Percentiles rank a stretch among this genome's conserved stretches.
Evolutionary conservation across 2,888 invertebrate species (phyloP).

Genomic region (Phaedon cochleariae): DNA sequence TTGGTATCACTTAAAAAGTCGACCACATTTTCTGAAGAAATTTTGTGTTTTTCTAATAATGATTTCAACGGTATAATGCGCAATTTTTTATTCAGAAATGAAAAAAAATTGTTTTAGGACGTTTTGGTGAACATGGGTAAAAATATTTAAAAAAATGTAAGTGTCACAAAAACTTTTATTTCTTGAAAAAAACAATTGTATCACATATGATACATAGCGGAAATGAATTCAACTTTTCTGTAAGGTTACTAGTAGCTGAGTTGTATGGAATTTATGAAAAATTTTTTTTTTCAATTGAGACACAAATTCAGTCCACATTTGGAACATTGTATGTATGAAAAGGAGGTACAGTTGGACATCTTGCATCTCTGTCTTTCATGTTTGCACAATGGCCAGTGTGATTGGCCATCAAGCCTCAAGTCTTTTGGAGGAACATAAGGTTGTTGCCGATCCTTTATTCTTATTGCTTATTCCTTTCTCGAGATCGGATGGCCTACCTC

Average conservation of each 20-base stretch:
- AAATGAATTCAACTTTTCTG: constrained; percentile 3
- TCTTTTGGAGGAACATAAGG: constrained; percentile 26
- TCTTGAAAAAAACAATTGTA: constrained; percentile 3
- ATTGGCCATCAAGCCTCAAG: constrained; percentile 25
- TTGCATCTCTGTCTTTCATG: constrained; percentile 29
- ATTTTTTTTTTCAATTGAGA: background rate
- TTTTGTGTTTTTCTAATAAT: too few relatives aligned
- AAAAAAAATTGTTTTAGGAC: too few relatives aligned
- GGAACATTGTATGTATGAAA: constrained; percentile 25
- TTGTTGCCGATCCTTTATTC: constrained; percentile 22
- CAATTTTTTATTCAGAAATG: too few relatives aligned
- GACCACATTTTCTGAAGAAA: too few relatives aligned
- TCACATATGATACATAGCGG: constrained; percentile 12
- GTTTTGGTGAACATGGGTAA: too few relatives aligned
- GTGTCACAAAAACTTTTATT: background rate
- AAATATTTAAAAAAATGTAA: background rate
- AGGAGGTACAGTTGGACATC: constrained; percentile 16
- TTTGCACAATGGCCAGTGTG: constrained; percentile 11
- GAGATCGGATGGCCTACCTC: constrained; percentile 30
- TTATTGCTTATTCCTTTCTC: constrained; percentile 24
- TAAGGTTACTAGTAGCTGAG: background rate
- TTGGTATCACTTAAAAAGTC: too few relatives aligned
- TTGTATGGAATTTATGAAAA: too few relatives aligned
- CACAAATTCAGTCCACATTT: constrained; percentile 18
- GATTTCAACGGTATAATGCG: background rate